Evolutionary conservation across 2,113 vertebrate species (phyloP).

Genomic region (Oreochromis niloticus): DNA sequence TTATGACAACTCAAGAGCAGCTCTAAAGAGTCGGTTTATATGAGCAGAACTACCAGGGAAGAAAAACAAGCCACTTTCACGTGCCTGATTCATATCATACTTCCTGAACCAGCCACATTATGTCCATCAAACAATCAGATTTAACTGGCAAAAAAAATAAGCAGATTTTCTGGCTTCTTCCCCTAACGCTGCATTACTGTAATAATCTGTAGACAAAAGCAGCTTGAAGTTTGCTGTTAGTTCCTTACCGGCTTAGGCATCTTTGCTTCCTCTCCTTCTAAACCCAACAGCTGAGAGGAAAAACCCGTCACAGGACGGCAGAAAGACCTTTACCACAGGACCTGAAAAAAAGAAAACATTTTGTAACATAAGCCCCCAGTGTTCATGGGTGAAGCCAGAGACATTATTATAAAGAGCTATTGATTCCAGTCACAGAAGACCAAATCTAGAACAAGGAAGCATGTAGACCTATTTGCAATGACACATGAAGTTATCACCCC

Average conservation of each 20-base stretch:
- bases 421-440: neutral
- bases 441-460: neutral
- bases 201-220: neutral
- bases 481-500: neutral
- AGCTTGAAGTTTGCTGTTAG: neutral
- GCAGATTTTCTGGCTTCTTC: neutral
- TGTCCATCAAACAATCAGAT: neutral
- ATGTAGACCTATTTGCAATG: neutral
- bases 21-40: neutral
- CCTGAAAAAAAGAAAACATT: conserved; percentile 24
- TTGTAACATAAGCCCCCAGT: neutral
- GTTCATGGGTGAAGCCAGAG: neutral
- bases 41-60: neutral
- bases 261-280: conserved; percentile 56
- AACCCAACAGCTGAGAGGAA: conserved; percentile 40
- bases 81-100: neutral
- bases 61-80: neutral
- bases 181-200: neutral
- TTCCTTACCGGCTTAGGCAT: conserved; percentile 77
- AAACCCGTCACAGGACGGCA: conserved; percentile 37
- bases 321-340: conserved; percentile 14
- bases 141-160: neutral
- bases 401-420: neutral
- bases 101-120: neutral
- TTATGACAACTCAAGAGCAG: neutral